These are phyloP conservation scores for Sitobion miscanthi DNA, from an alignment of 1,140 invertebrate species.

Conservation along the genomic window DNA sequence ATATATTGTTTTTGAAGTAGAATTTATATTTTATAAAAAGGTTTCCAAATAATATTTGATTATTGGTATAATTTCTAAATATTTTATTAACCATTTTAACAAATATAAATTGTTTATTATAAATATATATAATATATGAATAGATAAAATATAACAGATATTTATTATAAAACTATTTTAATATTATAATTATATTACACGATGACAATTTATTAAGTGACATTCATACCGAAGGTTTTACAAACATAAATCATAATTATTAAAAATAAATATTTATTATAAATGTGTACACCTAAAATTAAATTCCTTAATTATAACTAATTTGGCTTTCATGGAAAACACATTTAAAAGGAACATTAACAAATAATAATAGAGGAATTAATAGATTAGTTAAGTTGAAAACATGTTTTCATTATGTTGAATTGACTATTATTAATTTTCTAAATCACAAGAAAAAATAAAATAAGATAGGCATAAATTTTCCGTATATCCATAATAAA, in stretches of 20 bases:
- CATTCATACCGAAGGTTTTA: background rate
- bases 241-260: background rate
- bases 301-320: background rate
- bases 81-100: slow-evolving; percentile 38
- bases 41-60: background rate
- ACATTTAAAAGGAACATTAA: slow-evolving; percentile 43
- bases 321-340: slow-evolving; percentile 40
- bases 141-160: slow-evolving; percentile 15
- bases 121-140: background rate
- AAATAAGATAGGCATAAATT: background rate
- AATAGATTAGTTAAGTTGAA: background rate
- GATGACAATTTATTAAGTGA: background rate
- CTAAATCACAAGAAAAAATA: slow-evolving; percentile 18
- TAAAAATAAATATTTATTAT: slow-evolving; percentile 27
- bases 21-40: background rate
- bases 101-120: background rate
- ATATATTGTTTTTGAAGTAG: background rate
- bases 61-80: background rate
- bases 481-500: background rate
- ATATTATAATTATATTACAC: background rate
- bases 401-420: background rate
- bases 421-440: slow-evolving; percentile 12
- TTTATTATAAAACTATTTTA: background rate
- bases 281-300: background rate
- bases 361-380: background rate